Base-by-base conservation (phyloP, 2,888 invertebrate species). In the Sesamia inferens region DNA sequence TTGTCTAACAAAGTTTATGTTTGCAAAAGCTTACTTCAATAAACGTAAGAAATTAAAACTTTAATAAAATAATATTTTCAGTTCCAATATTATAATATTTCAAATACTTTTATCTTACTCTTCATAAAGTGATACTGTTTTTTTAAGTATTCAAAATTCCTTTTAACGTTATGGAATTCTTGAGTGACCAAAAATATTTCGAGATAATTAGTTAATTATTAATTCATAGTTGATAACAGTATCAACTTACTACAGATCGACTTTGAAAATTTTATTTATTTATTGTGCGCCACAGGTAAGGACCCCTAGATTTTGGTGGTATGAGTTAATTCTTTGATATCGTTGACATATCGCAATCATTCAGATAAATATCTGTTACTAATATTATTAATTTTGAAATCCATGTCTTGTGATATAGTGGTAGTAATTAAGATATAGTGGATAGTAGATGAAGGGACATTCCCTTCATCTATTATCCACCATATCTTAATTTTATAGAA, bases 181-280 rank as follows among this genome's bases (percentile, higher is more conserved):
- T 73, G 65, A 76, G 81, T 81, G 44, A 76, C 68, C 55, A 63
- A 68, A 75, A 78, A 77, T 83, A 78, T 79, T 71, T 76, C 4
- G 31, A 65, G 19, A 77, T 85, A 78, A 84, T 86, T 86, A n/a
- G n/a, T n/a, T n/a, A n/a, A n/a, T n/a, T n/a, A n/a, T n/a, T n/a
- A n/a, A n/a, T n/a, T n/a, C n/a, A n/a, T n/a, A n/a, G n/a, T n/a
- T n/a, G n/a, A n/a, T n/a, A n/a, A n/a, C n/a, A n/a, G n/a, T n/a
- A n/a, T n/a, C n/a, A n/a, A n/a, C 78, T 71, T 73, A 76, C 78
- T 77, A 80, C 59, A 31, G 31, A 31, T 31, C 3, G 31, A 3
- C 31, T 31, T 31, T 2, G 3, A 31, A 31, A 31, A 31, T 31
- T 31, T 2, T 31, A 31, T 31, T 31, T 31, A 31, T 31, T 31